These are phyloP conservation scores for Sinocyclocheilus maitianheensis DNA, from an alignment of 2,113 vertebrate genomes.

Conservation along the genomic window DNA sequence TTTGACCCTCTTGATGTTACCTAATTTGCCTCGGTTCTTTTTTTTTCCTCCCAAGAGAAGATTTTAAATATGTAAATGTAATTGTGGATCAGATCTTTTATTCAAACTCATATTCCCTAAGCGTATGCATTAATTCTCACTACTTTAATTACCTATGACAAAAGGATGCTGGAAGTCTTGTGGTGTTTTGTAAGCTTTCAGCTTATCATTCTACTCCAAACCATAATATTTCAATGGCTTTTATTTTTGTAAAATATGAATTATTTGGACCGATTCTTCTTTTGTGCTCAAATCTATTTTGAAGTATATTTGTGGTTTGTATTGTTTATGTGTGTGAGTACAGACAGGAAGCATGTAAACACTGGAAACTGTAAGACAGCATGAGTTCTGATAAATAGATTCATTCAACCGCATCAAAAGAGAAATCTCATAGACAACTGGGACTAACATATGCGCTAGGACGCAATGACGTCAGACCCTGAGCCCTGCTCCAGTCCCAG, in stretches of 20 bases:
- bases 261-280: background rate
- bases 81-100: conserved; percentile 74
- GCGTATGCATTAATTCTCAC: conserved; percentile 69
- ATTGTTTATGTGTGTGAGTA: background rate
- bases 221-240: background rate
- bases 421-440: conserved; percentile 52
- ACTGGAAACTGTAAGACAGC: background rate
- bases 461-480: conserved; percentile 68
- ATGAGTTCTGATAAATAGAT: conserved; percentile 9
- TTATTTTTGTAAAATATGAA: background rate
- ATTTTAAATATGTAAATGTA: conserved; percentile 83
- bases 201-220: background rate
- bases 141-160: conserved; percentile 71
- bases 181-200: background rate
- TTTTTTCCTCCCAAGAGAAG: conserved; percentile 39
- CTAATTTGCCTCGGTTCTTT: conserved; percentile 1
- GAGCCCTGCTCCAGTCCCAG: conserved; percentile 69
- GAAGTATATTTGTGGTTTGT: background rate
- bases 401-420: conserved; percentile 55
- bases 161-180: conserved; percentile 11
- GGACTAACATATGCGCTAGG: conserved; percentile 53
- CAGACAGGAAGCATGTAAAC: background rate
- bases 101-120: conserved; percentile 67
- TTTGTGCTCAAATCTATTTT: background rate
- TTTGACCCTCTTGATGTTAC: background rate